phyloP scores from a whole-genome alignment of 1,140 invertebrate genomes.

The Trachymyrmex septentrionalis region DNA sequence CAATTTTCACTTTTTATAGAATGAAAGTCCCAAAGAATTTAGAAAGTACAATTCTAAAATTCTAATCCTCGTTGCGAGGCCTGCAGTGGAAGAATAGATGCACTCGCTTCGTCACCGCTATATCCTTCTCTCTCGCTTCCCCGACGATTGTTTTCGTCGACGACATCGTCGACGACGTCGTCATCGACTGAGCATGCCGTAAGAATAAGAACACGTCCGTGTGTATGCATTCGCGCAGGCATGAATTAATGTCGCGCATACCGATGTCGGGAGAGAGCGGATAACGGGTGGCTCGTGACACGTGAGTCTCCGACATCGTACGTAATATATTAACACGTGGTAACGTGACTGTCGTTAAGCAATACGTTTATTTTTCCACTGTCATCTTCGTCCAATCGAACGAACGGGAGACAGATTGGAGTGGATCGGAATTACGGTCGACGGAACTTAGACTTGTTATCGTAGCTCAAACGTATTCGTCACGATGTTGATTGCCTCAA shows the following conservation, averaged over 20 bases:
- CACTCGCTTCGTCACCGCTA: background rate
- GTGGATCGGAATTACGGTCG: background rate
- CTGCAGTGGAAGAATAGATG: background rate
- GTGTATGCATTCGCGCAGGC: slow-evolving; percentile 27
- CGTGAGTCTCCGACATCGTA: slow-evolving; percentile 16
- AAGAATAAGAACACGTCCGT: slow-evolving; percentile 41
- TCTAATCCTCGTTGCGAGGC: background rate
- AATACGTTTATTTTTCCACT: slow-evolving; percentile 5
- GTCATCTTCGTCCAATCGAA: background rate
- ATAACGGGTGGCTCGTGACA: slow-evolving; percentile 31
- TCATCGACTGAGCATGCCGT: slow-evolving; percentile 26
- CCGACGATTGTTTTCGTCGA: slow-evolving; percentile 35
- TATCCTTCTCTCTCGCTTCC: background rate
- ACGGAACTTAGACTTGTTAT: background rate
- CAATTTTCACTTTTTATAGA: no score
- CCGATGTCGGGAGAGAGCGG: slow-evolving; percentile 47
- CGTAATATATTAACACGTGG: slow-evolving; percentile 23
- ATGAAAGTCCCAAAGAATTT: no score
- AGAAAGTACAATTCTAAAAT: background rate
- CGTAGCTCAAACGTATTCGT: background rate
- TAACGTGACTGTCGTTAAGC: slow-evolving; percentile 18
- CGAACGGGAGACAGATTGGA: background rate
- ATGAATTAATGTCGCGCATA: slow-evolving; percentile 60
- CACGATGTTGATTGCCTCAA: background rate
- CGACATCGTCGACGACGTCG: background rate